Evolutionary conservation across 2,797 vertebrate genomes (phyloP), one percentile per base, ranked within the genome.

Genomic region (Danio tinwini): DNA sequence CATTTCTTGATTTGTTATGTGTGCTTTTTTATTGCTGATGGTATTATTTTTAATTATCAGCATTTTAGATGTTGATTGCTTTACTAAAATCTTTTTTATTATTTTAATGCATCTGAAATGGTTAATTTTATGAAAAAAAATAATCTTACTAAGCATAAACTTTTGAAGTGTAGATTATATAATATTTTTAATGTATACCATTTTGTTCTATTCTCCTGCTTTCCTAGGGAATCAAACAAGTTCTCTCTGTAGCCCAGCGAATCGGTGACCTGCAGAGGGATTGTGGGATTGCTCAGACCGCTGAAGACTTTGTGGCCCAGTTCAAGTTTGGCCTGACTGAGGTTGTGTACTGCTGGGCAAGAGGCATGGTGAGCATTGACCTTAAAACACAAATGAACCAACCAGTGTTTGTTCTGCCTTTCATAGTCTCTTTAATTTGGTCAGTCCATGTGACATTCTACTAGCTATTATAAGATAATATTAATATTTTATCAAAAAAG

Each of bases 271-370:
- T 96, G 80, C 96, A 98, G 91, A 90, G 87, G 80, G 93, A 96
- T 7, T 97, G 95, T 83, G 96, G 94, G 67, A 90, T 97, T 78
- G 83, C 89, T 1, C 95, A 97, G 91, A 93, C 95, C 0, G 92
- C 93, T 0, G 95, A 97, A 85, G 96, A 98, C 63, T 97, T 94
- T 76, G 94, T 97, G 6, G 93, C 93, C 37, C 95, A 97, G 91
- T 94, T 96, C 85, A 96, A 96, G 86, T 97, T 97, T 19, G 96
- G 96, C 39, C 92, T 98, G 88, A 95, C 95, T 0, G 96, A 97
- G 85, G 96, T 97, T 82, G 96, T 97, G 47, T 97, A 97, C 78
- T 97, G 97, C 91, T 98, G 96, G 96, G 96, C 96, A 82, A 90
- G 95, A 82, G 96, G 96, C 88, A 95, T 97, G 96, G 96, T 97